Percentiles rank a stretch among this genome's conserved stretches.
Conservation (phyloP, 2,888 invertebrate genomes). For the Clistopyga incitator region DNA sequence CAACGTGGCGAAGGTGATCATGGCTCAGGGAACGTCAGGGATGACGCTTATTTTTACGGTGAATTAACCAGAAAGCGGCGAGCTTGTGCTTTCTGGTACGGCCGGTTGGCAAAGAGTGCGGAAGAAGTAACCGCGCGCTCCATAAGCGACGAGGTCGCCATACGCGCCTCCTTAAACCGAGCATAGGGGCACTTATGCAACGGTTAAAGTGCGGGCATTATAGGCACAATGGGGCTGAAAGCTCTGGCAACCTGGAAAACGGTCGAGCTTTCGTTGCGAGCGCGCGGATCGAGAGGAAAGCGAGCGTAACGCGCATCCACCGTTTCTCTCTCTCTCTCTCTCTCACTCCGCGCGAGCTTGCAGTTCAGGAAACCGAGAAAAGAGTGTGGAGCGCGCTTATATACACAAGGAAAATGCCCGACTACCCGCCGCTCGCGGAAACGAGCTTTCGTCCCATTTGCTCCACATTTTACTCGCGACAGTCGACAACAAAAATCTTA, state of each 20-base stretch:
- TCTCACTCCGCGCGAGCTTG: neutral
- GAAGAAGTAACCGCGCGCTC: conserved; percentile 39
- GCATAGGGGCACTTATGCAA: conserved; percentile 73
- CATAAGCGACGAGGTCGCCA: conserved; percentile 59
- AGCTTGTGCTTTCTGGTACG: conserved; percentile 44
- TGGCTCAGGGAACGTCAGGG: conserved; percentile 12
- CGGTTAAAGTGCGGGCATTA: conserved; percentile 75
- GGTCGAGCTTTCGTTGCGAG: conserved; percentile 33
- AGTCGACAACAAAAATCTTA: conserved; percentile 8
- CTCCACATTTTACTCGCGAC: conserved; percentile 2
- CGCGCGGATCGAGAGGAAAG: conserved; percentile 41
- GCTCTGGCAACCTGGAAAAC: conserved; percentile 53
- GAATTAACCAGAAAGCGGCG: conserved; percentile 74
- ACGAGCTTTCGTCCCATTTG: conserved; percentile 25
- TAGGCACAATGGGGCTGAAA: conserved; percentile 73
- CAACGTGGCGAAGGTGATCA: conserved; percentile 15
- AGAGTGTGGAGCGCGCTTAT: conserved; percentile 30
- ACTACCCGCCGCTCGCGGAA: neutral
- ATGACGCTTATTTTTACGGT: conserved; percentile 70
- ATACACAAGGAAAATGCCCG: conserved; percentile 16
- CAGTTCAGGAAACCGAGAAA: conserved; percentile 42
- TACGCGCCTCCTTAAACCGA: conserved; percentile 68
- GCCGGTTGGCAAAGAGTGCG: conserved; percentile 39
- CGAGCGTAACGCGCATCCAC: conserved; percentile 34
- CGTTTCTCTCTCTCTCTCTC: no score